Conservation (phyloP, 2,888 invertebrate genomes). For the Acrocyrtus sp. region DNA sequence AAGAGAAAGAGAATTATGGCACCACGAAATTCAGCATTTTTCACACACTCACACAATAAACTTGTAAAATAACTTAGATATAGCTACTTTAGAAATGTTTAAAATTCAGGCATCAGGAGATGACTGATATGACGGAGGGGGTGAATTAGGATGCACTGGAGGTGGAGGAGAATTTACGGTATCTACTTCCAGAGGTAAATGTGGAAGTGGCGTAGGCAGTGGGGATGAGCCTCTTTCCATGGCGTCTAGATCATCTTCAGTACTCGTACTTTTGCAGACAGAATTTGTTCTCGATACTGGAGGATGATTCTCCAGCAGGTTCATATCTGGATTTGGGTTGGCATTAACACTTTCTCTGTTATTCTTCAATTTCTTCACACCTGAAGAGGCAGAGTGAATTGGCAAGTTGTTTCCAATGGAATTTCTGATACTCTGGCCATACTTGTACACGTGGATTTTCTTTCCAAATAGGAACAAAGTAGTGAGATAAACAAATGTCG, state of each 20-base stretch:
- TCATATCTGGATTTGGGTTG: conserved; percentile 22
- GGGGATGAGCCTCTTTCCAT: conserved; percentile 1
- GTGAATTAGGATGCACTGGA: not conserved
- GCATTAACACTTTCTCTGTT: not conserved
- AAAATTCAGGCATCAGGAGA: conserved; percentile 3
- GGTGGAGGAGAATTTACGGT: too few species aligned
- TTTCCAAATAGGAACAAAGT: conserved; percentile 49
- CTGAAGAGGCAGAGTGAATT: not conserved
- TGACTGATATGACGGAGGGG: conserved; percentile 27
- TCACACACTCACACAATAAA: too few species aligned
- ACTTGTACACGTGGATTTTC: conserved; percentile 43
- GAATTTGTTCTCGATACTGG: conserved; percentile 38
- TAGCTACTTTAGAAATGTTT: not conserved
- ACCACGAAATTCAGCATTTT: too few species aligned
- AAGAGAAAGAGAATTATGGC: too few species aligned
- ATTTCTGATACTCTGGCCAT: conserved; percentile 27
- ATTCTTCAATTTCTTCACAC: conserved; percentile 20
- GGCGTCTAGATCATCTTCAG: conserved; percentile 9
- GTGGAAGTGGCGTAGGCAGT: not conserved
- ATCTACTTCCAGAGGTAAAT: too few species aligned
- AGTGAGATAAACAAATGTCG: conserved; percentile 45
- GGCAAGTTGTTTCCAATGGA: conserved; percentile 27
- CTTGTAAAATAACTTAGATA: too few species aligned
- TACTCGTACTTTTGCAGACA: conserved; percentile 34
- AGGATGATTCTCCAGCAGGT: conserved; percentile 46